Base-by-base conservation (phyloP, 2,113 vertebrate species). In the Montifringilla adamsi region DNA sequence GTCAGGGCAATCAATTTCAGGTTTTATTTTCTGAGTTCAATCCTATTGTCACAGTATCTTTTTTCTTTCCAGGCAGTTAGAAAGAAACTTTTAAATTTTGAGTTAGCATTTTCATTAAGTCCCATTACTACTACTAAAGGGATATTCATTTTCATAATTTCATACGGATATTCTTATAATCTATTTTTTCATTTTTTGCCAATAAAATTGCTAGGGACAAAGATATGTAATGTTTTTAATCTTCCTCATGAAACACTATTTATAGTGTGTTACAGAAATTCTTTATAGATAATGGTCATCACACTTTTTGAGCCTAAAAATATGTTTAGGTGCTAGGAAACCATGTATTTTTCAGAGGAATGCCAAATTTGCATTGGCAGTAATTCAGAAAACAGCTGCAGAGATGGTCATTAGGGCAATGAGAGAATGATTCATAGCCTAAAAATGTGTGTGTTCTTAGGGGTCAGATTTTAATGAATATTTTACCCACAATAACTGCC, bases 401-500 rank as follows among this genome's bases (percentile, higher is more conserved):
- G 87, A 93, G 93, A 92, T 96, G 76, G 72, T 96, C 86, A 55
- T 95, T 90, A 94, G 91, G 96, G 95, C 95, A 96, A 66, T 97
- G 97, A 94, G 94, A 98, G 96, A 97, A 98, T 97, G 97, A 97
- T 97, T 98, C 92, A 88, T 98, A 98, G 98, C 98, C 96, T 98
- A 97, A 97, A 97, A 95, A 87, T 97, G 95, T 96, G 97, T 97
- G 93, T 97, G 95, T 98, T 98, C 97, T 98, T 98, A 98, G 98
- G 98, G 94, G 91, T 96, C 98, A 98, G 98, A 99, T 99, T 98
- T 98, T 98, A 98, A 99, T 98, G 98, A 98, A 98, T 99, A 99
- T 99, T 99, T 99, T 99, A 99, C 98, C 98, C 98, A 98, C 96
- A 98, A 98, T 99, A 99, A 99, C 98, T 99, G 99, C 99, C 99